Evolutionary conservation across 2,888 invertebrate species (phyloP).

Genomic region (Arctia plantaginis): DNA sequence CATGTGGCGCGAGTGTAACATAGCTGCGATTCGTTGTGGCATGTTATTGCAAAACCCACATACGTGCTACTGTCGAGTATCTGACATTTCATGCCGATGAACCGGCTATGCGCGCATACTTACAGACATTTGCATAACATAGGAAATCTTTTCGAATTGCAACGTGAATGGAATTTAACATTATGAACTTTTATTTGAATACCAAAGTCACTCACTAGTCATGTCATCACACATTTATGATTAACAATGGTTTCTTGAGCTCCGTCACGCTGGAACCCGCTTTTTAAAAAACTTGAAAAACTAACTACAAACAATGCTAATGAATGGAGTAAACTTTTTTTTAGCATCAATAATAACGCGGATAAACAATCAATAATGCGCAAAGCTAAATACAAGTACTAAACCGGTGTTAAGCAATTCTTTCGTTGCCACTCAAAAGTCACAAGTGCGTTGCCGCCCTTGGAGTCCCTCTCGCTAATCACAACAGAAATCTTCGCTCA

Average conservation of each 20-base stretch:
- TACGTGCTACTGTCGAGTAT: conserved; percentile 80
- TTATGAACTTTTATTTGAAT: conserved; percentile 41
- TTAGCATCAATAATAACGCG: too few relatives aligned
- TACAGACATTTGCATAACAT: conserved; percentile 70
- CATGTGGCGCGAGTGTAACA: conserved; percentile 81
- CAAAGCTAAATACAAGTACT: too few relatives aligned
- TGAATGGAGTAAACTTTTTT: too few relatives aligned
- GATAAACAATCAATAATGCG: too few relatives aligned
- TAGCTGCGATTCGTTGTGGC: conserved; percentile 83
- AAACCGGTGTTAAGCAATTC: too few relatives aligned
- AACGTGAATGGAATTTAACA: conserved; percentile 51
- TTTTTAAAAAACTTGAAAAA: too few relatives aligned
- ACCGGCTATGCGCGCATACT: conserved; percentile 77
- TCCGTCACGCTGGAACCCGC: too few relatives aligned
- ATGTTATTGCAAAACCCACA: conserved; percentile 86
- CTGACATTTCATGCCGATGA: conserved; percentile 85
- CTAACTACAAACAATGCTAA: too few relatives aligned
- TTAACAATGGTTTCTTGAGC: background rate
- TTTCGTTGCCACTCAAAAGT: too few relatives aligned
- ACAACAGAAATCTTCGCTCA: too few relatives aligned
- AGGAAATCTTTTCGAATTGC: conserved; percentile 61
- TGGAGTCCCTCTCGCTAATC: too few relatives aligned
- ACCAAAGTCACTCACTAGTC: background rate
- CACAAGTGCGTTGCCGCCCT: too few relatives aligned
- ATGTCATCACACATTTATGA: background rate